phyloP scores from a whole-genome alignment of 92 coral and sea anemone genomes.

The Micromussa lordhowensis region DNA sequence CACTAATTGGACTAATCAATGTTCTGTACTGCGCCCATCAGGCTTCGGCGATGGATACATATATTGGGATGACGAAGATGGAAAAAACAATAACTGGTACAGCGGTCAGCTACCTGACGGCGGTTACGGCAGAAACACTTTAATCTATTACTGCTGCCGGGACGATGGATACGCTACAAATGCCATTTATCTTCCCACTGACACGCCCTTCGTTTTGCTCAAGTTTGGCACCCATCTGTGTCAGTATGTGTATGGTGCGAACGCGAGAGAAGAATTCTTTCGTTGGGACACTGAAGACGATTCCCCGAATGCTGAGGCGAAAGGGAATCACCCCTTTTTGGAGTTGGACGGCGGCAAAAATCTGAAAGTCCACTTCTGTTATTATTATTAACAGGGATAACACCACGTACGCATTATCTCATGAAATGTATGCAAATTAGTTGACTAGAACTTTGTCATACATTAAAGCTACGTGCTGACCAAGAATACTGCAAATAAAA shows the following conservation, averaged over 20 bases:
- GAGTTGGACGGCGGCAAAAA: too few species aligned
- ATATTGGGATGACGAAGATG: constrained; percentile 65
- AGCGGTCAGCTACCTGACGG: constrained; percentile 60
- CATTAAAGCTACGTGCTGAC: too few species aligned
- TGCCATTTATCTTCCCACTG: constrained; percentile 57
- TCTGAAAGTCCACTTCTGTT: too few species aligned
- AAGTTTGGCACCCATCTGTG: not conserved
- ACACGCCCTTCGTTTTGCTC: constrained; percentile 48
- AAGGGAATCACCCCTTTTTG: not conserved
- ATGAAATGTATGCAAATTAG: too few species aligned
- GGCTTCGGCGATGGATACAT: constrained; percentile 48
- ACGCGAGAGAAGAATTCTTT: not conserved
- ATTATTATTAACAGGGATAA: too few species aligned
- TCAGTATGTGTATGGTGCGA: constrained; percentile 3
- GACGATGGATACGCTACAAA: constrained; percentile 48
- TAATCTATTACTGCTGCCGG: constrained; percentile 65
- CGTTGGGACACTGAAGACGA: constrained; percentile 11
- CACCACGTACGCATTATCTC: too few species aligned
- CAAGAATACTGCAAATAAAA: too few species aligned
- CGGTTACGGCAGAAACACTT: constrained; percentile 22
- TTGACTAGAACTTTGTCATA: too few species aligned
- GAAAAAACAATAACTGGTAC: constrained; percentile 19
- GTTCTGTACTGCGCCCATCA: not conserved
- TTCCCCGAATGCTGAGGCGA: not conserved
- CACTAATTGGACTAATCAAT: not conserved